Base-by-base conservation (phyloP, 2,888 invertebrate species). In the Podabrus alpinus region DNA sequence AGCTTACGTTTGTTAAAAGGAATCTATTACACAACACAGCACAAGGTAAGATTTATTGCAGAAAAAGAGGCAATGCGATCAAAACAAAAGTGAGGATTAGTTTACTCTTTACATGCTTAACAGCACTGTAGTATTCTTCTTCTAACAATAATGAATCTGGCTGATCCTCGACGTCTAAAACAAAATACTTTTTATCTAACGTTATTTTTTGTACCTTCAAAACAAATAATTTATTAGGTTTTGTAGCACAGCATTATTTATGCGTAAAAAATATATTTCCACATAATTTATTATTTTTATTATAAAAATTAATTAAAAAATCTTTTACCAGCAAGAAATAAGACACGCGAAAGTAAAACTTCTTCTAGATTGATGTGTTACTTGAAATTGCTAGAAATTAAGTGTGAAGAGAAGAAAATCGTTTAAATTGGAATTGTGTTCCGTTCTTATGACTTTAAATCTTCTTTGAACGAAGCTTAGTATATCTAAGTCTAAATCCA, bases 131-230 rank as follows among this genome's bases (percentile, higher is more conserved):
- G 80, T 82, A 82, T 78, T 83, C 83, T 73, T 84, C 84, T 77
- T 84, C 83, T 78, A 84, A 84, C 73, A 81, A 81, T 71, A 84
- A 75, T 67, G 84, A 84, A 79, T 84, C 83, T 73, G 83, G 82
- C 68, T 84, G 83, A 79, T 84, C 84, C 64, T 83, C 83, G 75
- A 80, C 69, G 71, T 81, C 84, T 84, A 82, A 75, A 84, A 82
- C 77, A 80, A 69, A 70, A 62, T 68, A 21, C 45, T 69, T 71
- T 70, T 76, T 70, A 70, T 60, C 74, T 59, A 59, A 69, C 66
- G 21, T 21, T 64, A 19, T 21, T 19, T 64, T 64, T 13, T 19
- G n/a, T 21, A 64, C 62, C 19, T 64, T 64, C 62, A 19, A 64
- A 19, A 21, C 62, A 64, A 64, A 21, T 64, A 21, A 64, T 64